Evolutionary conservation across 2,113 vertebrate species (phyloP), one percentile per base, ranked within the genome.

Genomic region (Centrocercus urophasianus): DNA sequence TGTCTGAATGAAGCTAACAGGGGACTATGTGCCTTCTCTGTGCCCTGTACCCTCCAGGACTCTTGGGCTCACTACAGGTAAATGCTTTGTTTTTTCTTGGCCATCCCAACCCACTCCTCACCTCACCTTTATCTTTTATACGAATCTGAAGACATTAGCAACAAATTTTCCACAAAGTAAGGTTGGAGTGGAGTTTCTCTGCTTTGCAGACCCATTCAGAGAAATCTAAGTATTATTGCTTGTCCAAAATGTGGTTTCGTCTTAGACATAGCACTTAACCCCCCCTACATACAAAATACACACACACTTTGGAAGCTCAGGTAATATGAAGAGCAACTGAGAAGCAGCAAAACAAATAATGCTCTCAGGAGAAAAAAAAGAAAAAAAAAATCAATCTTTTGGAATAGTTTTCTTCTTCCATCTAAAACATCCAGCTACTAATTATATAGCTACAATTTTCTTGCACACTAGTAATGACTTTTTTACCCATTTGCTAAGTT

Each of bases 401-500:
- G 13, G 34, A 95, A 90, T 48, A 3, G 69, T 42, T 54, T 86
- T 93, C 34, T 89, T 82, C 21, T 76, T 69, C 60, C 48, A 61
- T 60, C 72, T 86, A 86, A 86, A 63, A 63, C 8, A 48, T n/a
- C 11, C 30, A 72, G 27, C 61, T 71, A 28, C 56, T 71, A 86
- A 91, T 70, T 75, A 90, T 60, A 50, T n/a, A 89, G 34, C 61
- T 67, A 20, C 61, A 30, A 59, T 69, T 88, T 90, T 72, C 63
- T 61, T 73, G 83, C 59, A 84, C 8, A 36, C n/a, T 69, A 50
- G 61, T 80, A 80, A 89, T 50, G 36, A 82, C 22, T 50, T 84
- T 95, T 79, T 70, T 81, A 43, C 77, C 86, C 42, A 60, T 88
- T 89, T 59, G 69, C 73, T 79, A 87, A 87, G 63, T 84, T 92